Evolutionary conservation across 2,797 vertebrate genomes (phyloP).

Genomic region (Sebastes jordani): DNA sequence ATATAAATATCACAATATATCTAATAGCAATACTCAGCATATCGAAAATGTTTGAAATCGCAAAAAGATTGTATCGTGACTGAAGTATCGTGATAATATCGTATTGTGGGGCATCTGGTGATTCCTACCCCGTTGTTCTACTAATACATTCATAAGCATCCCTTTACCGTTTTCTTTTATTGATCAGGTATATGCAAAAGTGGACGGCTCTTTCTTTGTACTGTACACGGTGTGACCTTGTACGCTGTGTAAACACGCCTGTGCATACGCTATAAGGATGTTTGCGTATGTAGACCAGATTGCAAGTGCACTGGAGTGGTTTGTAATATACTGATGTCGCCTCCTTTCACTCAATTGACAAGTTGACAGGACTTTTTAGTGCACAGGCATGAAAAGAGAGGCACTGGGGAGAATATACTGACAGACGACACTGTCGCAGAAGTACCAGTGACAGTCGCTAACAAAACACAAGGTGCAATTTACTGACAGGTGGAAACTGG

Average conservation of each 20-base stretch:
- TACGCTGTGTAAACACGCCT: slow-evolving; percentile 15
- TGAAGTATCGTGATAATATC: too few relatives aligned
- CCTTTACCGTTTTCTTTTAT: neutral
- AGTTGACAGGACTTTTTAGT: slow-evolving; percentile 31
- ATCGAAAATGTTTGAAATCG: neutral
- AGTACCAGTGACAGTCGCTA: neutral
- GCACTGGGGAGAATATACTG: slow-evolving; percentile 6
- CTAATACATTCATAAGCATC: neutral
- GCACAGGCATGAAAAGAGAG: slow-evolving; percentile 14
- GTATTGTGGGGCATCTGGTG: neutral
- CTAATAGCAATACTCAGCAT: neutral
- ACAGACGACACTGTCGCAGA: neutral
- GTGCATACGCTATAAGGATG: slow-evolving; percentile 9
- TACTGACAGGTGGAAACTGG: neutral
- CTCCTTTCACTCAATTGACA: slow-evolving; percentile 43
- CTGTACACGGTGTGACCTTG: slow-evolving; percentile 27
- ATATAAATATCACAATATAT: neutral
- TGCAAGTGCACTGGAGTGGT: neutral
- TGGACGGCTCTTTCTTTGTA: neutral
- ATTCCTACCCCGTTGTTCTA: neutral
- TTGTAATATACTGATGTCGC: slow-evolving; percentile 40
- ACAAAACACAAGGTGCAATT: neutral
- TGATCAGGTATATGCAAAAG: neutral
- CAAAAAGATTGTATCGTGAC: too few relatives aligned
- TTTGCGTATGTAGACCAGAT: slow-evolving; percentile 10